Evolutionary conservation across 2,888 invertebrate genomes (phyloP).

Genomic region (Portevinia maculata): DNA sequence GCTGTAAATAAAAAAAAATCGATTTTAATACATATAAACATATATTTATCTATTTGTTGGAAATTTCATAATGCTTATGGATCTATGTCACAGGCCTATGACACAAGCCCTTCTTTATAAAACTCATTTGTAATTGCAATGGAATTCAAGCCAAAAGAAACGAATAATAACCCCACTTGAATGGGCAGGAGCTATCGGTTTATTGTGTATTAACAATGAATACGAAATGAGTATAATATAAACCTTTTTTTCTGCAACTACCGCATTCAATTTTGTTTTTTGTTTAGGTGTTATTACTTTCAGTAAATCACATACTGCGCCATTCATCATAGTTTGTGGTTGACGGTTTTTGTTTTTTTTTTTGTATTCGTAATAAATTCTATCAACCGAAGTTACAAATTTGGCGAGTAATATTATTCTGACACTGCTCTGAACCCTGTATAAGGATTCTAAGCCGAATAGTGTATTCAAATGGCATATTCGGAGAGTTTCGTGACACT

Average conservation of each 20-base stretch:
- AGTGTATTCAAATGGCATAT: conserved; percentile 40
- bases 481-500: conserved; percentile 14
- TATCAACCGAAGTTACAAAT: conserved; percentile 61
- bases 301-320: conserved; percentile 39
- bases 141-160: conserved; percentile 12
- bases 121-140: background rate
- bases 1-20: conserved; percentile 34
- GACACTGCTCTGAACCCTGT: conserved; percentile 7
- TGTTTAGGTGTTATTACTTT: conserved; percentile 36
- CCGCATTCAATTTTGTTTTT: conserved; percentile 26
- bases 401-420: conserved; percentile 51
- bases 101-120: conserved; percentile 6
- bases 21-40: background rate
- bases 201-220: conserved; percentile 49
- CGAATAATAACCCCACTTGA: conserved; percentile 16
- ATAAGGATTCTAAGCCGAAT: conserved; percentile 44
- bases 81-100: background rate
- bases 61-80: no score
- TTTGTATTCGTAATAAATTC: conserved; percentile 44
- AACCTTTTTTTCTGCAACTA: conserved; percentile 19
- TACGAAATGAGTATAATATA: conserved; percentile 42
- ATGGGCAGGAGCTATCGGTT: conserved; percentile 23
- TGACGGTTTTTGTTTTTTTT: conserved; percentile 22
- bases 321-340: conserved; percentile 34
- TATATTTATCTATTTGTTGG: no score